A percentile compares a stretch with the other conserved stretches of the same genome.
Conservation (phyloP, 64 coral and sea anemone species). For the Montipora efflorescens region DNA sequence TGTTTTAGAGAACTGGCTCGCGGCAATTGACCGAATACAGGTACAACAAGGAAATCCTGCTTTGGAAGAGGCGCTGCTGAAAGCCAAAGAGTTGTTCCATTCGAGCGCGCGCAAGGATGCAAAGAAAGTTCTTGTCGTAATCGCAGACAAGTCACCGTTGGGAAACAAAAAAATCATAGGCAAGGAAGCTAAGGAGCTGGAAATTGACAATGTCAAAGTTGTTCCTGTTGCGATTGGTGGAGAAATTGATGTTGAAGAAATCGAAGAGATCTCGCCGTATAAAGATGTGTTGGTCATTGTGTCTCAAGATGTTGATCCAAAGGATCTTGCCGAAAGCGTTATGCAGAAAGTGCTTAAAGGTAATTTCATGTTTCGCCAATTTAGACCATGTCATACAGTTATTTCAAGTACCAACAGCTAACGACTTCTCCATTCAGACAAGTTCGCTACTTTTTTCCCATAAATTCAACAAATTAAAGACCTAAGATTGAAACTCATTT, state of each 20-base stretch:
- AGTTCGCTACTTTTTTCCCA: too few species aligned
- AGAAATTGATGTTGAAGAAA: constrained; percentile 51
- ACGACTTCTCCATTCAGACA: too few species aligned
- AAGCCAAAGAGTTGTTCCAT: constrained; percentile 73
- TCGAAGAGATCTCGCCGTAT: constrained; percentile 71
- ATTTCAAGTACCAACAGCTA: too few species aligned
- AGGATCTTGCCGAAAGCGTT: constrained; percentile 44
- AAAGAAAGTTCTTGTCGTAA: constrained; percentile 79
- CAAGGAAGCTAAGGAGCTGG: constrained; percentile 65
- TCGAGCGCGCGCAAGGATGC: constrained; percentile 66
- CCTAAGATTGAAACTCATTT: too few species aligned
- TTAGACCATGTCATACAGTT: too few species aligned
- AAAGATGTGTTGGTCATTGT: constrained; percentile 76
- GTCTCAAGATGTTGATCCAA: constrained; percentile 55
- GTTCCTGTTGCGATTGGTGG: constrained; percentile 82
- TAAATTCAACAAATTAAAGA: too few species aligned
- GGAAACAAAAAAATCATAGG: constrained; percentile 28
- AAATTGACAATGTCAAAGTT: constrained; percentile 68
- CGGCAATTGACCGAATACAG: constrained; percentile 20
- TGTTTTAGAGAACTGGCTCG: constrained; percentile 25
- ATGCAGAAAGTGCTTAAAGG: constrained; percentile 85
- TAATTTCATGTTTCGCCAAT: neutral
- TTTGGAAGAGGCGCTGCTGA: constrained; percentile 46
- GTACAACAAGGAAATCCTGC: constrained; percentile 51
- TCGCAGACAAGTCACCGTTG: constrained; percentile 80